Evolutionary conservation across 2,797 vertebrate genomes (phyloP), one percentile per base, ranked within the genome.

Genomic region (Arremon brunneinucha): DNA sequence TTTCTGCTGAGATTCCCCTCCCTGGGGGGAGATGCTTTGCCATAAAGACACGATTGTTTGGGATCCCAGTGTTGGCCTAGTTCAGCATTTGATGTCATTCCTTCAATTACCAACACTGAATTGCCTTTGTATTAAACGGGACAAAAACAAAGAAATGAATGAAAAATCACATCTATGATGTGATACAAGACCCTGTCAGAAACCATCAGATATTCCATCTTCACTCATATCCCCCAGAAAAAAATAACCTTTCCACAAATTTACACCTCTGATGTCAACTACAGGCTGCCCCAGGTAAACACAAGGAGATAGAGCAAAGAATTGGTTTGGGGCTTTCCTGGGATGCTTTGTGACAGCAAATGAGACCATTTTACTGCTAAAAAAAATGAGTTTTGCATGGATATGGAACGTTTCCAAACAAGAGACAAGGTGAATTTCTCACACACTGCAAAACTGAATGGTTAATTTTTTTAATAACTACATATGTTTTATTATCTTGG

Each of bases 401-500:
- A 84, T 64, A 79, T 41, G 34, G 56, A 80, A 88, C 4, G 0
- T 65, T 94, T 90, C 89, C 72, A 91, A 76, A 84, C 44, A 94
- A 74, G 59, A 89, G 35, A 69, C 19, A 83, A 81, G 55, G 78
- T 82, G 44, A 68, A 67, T 78, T 90, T 93, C 79, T 90, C 67
- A 52, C 39, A 30, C 41, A 10, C 23, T 79, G 41, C 49, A 80
- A 82, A 93, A 85, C 22, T 39, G 83, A 91, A 59, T 91, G 41
- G 41, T 86, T 72, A 49, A 7, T 90, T 96, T 95, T 91, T 95
- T 13, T 21, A 91, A 94, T 87, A 95, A 60, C 87, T 95, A 65
- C n/a, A 19, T 90, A 55, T 93, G 32, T 86, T 97, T 96, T 97
- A 96, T 97, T 89, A 95, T 96, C 92, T 96, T 94, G 81, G 91